Conservation (phyloP, 2,888 invertebrate species). For the Oscheius onirici region DNA sequence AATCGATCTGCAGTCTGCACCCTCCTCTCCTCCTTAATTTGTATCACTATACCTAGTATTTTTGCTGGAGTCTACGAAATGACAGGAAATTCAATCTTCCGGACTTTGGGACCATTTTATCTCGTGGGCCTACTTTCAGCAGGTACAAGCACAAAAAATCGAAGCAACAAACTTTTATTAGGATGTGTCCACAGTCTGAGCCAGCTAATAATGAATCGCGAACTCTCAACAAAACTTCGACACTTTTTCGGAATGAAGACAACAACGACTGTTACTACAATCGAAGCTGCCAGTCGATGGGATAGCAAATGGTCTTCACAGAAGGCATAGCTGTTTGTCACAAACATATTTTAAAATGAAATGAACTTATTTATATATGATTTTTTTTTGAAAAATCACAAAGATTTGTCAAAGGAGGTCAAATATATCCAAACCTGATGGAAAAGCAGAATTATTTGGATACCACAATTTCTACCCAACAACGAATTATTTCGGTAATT, state of each 20-base stretch:
- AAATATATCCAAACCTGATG: too few species aligned
- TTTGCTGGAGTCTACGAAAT: slow-evolving; percentile 10
- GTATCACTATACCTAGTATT: slow-evolving; percentile 16
- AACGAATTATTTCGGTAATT: too few species aligned
- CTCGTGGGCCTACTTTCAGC: slow-evolving; percentile 14
- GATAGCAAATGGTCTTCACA: neutral
- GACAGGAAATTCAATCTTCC: slow-evolving; percentile 9
- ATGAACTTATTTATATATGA: neutral
- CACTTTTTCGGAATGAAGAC: neutral
- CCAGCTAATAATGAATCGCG: slow-evolving; percentile 3
- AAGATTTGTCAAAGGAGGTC: too few species aligned
- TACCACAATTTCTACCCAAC: too few species aligned
- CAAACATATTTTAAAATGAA: neutral
- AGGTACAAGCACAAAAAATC: too few species aligned
- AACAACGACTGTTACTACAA: neutral
- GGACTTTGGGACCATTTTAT: slow-evolving; percentile 18
- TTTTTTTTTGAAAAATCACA: too few species aligned
- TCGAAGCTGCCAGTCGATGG: neutral
- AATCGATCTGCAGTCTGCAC: slow-evolving; percentile 4
- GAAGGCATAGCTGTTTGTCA: neutral
- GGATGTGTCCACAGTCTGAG: slow-evolving; percentile 13
- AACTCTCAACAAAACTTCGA: neutral
- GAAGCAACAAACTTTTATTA: too few species aligned
- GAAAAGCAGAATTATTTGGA: too few species aligned
- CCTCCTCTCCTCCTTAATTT: slow-evolving; percentile 8